Evolutionary conservation across 2,113 vertebrate genomes (phyloP).

Genomic region (Dunckerocampus dactyliophorus): DNA sequence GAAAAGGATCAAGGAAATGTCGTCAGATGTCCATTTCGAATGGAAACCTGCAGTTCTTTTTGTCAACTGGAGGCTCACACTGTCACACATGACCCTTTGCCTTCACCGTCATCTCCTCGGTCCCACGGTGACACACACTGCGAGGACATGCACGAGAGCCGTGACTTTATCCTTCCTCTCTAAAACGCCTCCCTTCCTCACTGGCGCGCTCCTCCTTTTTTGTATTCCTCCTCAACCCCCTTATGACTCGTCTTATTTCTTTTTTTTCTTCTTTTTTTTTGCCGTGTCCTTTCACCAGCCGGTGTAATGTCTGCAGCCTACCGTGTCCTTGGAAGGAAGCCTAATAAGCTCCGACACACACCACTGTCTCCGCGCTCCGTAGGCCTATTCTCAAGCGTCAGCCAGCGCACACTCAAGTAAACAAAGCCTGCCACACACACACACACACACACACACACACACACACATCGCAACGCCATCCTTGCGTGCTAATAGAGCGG

Average conservation of each 20-base stretch:
- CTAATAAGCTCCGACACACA: conserved; percentile 71
- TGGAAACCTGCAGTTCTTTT: background rate
- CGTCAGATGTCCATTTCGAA: too few species aligned
- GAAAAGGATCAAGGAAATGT: too few species aligned
- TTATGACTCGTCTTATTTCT: conserved; percentile 46
- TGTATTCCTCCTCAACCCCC: conserved; percentile 29
- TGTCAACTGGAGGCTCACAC: background rate
- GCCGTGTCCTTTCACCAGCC: conserved; percentile 38
- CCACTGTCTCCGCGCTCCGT: conserved; percentile 56
- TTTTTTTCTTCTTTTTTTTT: background rate
- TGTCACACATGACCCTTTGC: conserved; percentile 49
- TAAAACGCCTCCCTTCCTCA: conserved; percentile 2
- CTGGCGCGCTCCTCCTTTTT: conserved; percentile 25
- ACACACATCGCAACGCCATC: conserved; percentile 26
- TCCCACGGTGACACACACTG: conserved; percentile 58
- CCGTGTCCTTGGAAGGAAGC: conserved; percentile 70
- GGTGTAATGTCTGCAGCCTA: conserved; percentile 67
- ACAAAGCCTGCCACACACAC: conserved; percentile 63
- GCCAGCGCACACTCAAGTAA: conserved; percentile 58
- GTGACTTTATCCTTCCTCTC: conserved; percentile 38
- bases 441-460: conserved; percentile 23
- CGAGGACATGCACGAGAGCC: conserved; percentile 47
- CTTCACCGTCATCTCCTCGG: conserved; percentile 34
- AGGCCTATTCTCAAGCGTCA: conserved; percentile 66
- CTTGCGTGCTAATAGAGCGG: conserved; percentile 58